Evolutionary conservation across 2,888 invertebrate genomes (phyloP).

Genomic region (Sinelater perroti): DNA sequence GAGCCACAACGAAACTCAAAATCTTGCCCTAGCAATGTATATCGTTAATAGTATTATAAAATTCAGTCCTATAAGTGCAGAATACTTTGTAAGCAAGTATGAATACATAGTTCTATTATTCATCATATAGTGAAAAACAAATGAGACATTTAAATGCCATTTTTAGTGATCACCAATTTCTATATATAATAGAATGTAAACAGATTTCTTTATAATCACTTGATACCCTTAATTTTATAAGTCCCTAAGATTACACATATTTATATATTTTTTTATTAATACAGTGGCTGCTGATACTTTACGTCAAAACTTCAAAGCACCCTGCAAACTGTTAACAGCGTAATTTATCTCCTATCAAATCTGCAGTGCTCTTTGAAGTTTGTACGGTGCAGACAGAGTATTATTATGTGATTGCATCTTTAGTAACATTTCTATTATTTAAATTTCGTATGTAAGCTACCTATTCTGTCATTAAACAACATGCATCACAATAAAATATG

Average conservation of each 20-base stretch:
- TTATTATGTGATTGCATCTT: conserved; percentile 17
- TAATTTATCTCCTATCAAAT: too few species aligned
- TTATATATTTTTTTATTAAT: conserved; percentile 16
- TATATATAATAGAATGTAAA: too few species aligned
- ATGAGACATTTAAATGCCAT: conserved; percentile 9
- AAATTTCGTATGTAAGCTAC: conserved; percentile 42
- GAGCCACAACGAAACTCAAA: background rate
- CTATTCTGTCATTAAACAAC: conserved; percentile 34
- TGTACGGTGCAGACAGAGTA: too few species aligned
- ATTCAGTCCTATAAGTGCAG: conserved; percentile 33
- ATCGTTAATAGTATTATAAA: conserved; percentile 19
- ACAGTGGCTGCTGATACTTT: too few species aligned
- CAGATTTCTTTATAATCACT: too few species aligned
- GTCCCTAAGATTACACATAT: conserved; percentile 19
- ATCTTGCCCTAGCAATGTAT: background rate
- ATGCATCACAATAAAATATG: conserved; percentile 35
- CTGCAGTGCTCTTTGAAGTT: too few species aligned
- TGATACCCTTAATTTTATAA: conserved; percentile 14
- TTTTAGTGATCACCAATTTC: too few species aligned
- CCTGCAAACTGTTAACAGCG: too few species aligned
- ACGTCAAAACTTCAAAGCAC: too few species aligned
- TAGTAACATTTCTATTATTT: conserved; percentile 12
- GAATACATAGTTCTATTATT: conserved; percentile 6
- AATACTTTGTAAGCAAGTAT: conserved; percentile 24
- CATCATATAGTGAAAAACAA: conserved; percentile 10